A percentile compares a stretch with the other conserved stretches of the same genome.
Conservation (phyloP, 2,888 invertebrate species). For the Sminthurides aquaticus region DNA sequence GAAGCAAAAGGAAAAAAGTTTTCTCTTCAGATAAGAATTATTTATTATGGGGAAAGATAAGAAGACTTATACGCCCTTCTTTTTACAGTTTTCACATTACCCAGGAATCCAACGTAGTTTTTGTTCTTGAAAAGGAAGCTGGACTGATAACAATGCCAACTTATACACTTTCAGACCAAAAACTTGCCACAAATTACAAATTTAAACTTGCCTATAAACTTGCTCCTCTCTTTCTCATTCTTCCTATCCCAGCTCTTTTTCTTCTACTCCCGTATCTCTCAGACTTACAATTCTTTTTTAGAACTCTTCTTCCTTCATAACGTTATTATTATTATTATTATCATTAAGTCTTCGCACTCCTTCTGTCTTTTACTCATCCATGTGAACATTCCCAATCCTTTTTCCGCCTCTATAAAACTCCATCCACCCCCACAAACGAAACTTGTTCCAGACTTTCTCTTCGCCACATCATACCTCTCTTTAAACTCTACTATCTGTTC, state of each 20-base stretch:
- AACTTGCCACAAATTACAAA: constrained; percentile 26
- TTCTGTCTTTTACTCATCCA: not conserved
- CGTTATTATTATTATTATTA: constrained; percentile 7
- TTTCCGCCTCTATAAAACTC: too few species aligned
- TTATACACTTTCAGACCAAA: constrained; percentile 19
- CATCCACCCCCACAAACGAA: too few species aligned
- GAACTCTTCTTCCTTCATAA: constrained; percentile 1
- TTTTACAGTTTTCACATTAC: constrained; percentile 16
- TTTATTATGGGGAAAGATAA: constrained; percentile 25
- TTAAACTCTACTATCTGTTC: too few species aligned
- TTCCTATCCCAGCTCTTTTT: constrained; percentile 3
- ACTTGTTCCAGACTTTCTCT: too few species aligned
- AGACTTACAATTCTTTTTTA: constrained; percentile 20
- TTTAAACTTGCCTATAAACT: constrained; percentile 17
- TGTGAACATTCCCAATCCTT: not conserved
- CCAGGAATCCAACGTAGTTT: constrained; percentile 4
- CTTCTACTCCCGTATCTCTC: constrained; percentile 16
- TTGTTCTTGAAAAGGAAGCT: constrained; percentile 7
- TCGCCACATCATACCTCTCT: too few species aligned
- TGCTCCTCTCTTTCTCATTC: not conserved
- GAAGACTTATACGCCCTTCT: constrained; percentile 12
- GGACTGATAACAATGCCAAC: constrained; percentile 24
- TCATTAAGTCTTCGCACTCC: constrained; percentile 2
- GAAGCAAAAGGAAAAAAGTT: constrained; percentile 19
- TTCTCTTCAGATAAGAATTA: constrained; percentile 22